Conservation (phyloP, 2,797 vertebrate species). For the Chlorospingus semifuscus region DNA sequence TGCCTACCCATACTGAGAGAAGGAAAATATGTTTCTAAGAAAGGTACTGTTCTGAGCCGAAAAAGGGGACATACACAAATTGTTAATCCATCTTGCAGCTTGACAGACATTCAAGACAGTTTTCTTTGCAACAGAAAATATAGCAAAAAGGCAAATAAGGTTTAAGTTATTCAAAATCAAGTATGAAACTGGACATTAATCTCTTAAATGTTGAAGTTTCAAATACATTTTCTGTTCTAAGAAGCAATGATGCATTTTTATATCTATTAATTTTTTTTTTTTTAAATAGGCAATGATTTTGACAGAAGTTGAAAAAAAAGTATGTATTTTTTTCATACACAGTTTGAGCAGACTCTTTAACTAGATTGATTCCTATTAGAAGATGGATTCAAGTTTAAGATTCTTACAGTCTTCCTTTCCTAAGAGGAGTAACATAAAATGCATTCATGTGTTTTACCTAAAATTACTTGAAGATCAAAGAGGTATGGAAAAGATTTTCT, state of each 20-base stretch:
- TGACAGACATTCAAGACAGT: not conserved
- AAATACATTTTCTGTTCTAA: not conserved
- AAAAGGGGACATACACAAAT: not conserved
- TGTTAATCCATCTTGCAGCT: not conserved
- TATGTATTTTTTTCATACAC: not conserved
- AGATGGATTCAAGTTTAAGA: not conserved
- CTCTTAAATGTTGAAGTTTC: not conserved
- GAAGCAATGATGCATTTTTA: not conserved
- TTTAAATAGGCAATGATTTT: not conserved
- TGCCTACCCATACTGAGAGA: not conserved
- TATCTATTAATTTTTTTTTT: not conserved
- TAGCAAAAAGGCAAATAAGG: not conserved
- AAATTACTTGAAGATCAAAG: conserved; percentile 33
- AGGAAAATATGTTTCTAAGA: not conserved
- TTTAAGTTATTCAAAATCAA: conserved; percentile 22
- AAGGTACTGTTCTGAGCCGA: not conserved
- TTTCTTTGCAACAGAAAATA: not conserved
- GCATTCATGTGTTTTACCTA: not conserved
- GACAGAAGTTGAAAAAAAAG: not conserved
- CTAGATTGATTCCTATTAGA: not conserved
- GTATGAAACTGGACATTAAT: not conserved
- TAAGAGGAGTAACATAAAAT: not conserved
- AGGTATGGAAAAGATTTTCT: not conserved
- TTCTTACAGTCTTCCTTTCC: conserved; percentile 5
- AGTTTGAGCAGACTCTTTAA: not conserved